phyloP scores from a whole-genome alignment of 1,140 invertebrate species.

The Magallana angulata region DNA sequence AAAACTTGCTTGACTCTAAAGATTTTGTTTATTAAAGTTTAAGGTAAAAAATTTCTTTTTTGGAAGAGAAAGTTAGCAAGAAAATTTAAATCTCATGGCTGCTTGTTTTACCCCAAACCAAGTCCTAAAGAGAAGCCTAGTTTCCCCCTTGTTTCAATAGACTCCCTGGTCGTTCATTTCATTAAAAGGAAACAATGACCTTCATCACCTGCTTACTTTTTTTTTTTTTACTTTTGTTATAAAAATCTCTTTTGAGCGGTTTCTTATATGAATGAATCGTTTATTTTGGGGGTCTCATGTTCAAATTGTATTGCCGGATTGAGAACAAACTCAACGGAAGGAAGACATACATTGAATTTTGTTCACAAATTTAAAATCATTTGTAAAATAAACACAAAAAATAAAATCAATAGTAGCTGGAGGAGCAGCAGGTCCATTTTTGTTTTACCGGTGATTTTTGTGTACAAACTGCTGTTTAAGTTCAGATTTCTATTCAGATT shows the following conservation, averaged over 20 bases:
- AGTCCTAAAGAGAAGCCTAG: too few relatives aligned
- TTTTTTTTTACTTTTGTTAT: too few relatives aligned
- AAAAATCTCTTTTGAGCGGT: background rate
- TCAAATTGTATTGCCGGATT: background rate
- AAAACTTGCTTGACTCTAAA: too few relatives aligned
- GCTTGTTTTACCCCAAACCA: too few relatives aligned
- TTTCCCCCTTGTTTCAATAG: too few relatives aligned
- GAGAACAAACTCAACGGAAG: background rate
- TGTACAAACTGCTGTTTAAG: constrained; percentile 18
- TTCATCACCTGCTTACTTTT: too few relatives aligned
- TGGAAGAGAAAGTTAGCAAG: background rate
- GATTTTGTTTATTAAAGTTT: too few relatives aligned
- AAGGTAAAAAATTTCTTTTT: background rate
- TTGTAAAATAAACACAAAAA: constrained; percentile 32
- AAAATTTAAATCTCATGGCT: background rate
- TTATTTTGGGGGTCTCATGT: background rate
- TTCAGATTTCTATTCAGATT: constrained; percentile 15
- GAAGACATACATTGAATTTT: background rate
- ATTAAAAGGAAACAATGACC: too few relatives aligned
- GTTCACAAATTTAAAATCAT: constrained; percentile 34
- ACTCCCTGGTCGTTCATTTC: too few relatives aligned
- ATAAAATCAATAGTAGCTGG: background rate
- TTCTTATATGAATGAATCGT: background rate
- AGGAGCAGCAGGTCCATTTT: constrained; percentile 6
- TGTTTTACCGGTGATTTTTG: constrained; percentile 21